Percentiles rank a stretch among this genome's conserved stretches.
Evolutionary conservation across 2,113 vertebrate genomes (phyloP).

Genomic region (Solea solea): DNA sequence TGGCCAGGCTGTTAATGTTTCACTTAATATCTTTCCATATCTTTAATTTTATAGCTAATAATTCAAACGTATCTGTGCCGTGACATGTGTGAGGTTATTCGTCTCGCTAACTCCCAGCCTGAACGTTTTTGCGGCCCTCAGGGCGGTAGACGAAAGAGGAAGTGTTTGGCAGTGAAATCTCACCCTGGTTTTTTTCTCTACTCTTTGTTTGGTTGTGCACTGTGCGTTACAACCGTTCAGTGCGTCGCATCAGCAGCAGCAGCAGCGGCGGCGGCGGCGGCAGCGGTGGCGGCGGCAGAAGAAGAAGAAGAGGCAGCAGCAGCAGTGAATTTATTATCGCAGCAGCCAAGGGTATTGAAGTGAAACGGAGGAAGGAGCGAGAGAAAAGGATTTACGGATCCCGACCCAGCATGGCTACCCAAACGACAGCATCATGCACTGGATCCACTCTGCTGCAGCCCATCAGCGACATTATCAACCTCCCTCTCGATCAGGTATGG

Average conservation of each 20-base stretch:
- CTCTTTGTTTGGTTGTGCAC: conserved; percentile 62
- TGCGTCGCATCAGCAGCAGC: conserved; percentile 57
- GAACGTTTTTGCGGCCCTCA: no score
- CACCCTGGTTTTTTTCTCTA: not conserved
- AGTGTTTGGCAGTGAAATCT: not conserved
- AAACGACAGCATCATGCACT: conserved; percentile 86
- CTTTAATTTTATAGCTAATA: no score
- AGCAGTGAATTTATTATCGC: conserved; percentile 41
- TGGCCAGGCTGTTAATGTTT: no score
- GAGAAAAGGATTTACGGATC: conserved; percentile 51
- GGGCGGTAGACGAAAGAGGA: not conserved
- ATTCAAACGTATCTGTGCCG: no score
- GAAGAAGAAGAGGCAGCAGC: conserved; percentile 47
- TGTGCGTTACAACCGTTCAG: conserved; percentile 67
- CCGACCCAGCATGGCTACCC: conserved; percentile 85
- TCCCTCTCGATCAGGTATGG: conserved; percentile 94
- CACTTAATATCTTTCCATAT: no score
- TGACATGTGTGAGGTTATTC: no score
- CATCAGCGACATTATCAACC: conserved; percentile 91
- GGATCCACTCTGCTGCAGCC: conserved; percentile 93
- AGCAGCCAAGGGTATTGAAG: conserved; percentile 45
- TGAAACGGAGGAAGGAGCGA: conserved; percentile 36
- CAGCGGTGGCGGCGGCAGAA: conserved; percentile 37
- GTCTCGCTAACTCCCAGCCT: no score
- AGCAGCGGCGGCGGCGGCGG: conserved; percentile 41